A percentile compares a stretch with the other conserved stretches of the same genome.
These are phyloP conservation scores for Pelobates cultripes DNA, from an alignment of 2,797 vertebrate genomes.

Conservation along the genomic window DNA sequence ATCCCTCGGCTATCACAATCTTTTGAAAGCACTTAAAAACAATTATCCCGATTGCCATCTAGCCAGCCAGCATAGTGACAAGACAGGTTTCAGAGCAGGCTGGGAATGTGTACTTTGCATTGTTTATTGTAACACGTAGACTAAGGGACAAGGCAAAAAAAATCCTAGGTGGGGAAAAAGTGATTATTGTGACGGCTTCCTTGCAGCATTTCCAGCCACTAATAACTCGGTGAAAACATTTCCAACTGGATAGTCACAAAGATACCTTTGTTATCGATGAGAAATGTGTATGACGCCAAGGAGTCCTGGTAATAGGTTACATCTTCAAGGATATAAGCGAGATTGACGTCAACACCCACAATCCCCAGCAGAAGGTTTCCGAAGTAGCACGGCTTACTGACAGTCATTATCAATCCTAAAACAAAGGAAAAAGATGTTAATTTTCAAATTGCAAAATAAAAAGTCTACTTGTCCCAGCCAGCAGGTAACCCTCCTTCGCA, in stretches of 20 bases:
- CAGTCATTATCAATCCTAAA: constrained; percentile 93
- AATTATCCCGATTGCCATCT: constrained; percentile 1
- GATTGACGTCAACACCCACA: constrained; percentile 95
- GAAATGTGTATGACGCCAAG: constrained; percentile 95
- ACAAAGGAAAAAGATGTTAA: constrained; percentile 20
- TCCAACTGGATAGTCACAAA: constrained; percentile 7
- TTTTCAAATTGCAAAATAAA: no score
- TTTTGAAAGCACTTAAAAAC: constrained; percentile 30
- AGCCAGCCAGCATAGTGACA: background rate
- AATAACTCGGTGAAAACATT: background rate
- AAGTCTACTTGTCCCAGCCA: no score
- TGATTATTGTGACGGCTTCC: no score
- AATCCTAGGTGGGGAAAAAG: no score
- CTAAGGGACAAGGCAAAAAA: background rate
- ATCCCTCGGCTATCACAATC: constrained; percentile 45
- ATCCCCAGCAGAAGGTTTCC: constrained; percentile 95
- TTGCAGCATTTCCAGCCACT: background rate
- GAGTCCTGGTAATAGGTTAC: constrained; percentile 98
- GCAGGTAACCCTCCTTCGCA: no score
- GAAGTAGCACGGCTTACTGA: constrained; percentile 96
- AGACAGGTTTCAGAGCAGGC: background rate
- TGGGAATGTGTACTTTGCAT: no score
- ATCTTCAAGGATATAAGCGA: constrained; percentile 96
- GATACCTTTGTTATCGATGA: constrained; percentile 98
- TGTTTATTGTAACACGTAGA: constrained; percentile 1